These are phyloP conservation scores for Otus sunia DNA, from an alignment of 2,113 vertebrate genomes.

Conservation along the genomic window DNA sequence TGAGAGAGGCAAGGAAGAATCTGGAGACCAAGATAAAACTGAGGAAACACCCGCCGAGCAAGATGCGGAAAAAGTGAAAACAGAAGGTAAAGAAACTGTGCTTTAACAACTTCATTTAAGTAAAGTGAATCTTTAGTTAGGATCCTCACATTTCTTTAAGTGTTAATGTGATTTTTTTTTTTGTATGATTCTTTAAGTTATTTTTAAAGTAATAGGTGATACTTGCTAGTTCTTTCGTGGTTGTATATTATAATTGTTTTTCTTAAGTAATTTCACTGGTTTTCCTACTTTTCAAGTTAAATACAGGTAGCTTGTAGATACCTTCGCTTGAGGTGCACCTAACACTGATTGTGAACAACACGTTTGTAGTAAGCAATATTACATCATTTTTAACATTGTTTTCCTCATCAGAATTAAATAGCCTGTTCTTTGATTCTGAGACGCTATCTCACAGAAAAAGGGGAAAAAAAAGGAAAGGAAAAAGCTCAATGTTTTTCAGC, in stretches of 20 bases:
- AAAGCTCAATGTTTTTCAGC: not conserved
- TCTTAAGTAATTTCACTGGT: not conserved
- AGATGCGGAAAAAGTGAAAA: slow-evolving; percentile 68
- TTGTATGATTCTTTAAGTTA: not conserved
- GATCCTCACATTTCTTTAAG: not conserved
- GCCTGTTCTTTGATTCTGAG: not conserved
- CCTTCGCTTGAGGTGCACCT: not conserved
- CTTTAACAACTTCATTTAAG: not conserved
- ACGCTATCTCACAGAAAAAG: not conserved
- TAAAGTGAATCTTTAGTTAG: not conserved
- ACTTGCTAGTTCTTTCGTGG: not conserved
- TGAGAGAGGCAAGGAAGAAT: slow-evolving; percentile 65
- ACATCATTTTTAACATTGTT: not conserved
- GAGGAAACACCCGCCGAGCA: slow-evolving; percentile 58
- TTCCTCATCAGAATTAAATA: not conserved
- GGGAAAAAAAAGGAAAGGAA: not conserved
- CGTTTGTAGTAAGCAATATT: not conserved
- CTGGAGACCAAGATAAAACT: slow-evolving; percentile 61
- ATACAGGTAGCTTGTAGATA: not conserved
- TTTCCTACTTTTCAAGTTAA: not conserved
- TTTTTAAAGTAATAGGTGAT: not conserved
- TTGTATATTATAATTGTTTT: not conserved
- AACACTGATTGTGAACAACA: not conserved
- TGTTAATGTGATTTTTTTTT: not conserved
- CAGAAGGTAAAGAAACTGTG: slow-evolving; percentile 75